Evolutionary conservation across 2,113 vertebrate species (phyloP).

Genomic region (Semnopithecus entellus): DNA sequence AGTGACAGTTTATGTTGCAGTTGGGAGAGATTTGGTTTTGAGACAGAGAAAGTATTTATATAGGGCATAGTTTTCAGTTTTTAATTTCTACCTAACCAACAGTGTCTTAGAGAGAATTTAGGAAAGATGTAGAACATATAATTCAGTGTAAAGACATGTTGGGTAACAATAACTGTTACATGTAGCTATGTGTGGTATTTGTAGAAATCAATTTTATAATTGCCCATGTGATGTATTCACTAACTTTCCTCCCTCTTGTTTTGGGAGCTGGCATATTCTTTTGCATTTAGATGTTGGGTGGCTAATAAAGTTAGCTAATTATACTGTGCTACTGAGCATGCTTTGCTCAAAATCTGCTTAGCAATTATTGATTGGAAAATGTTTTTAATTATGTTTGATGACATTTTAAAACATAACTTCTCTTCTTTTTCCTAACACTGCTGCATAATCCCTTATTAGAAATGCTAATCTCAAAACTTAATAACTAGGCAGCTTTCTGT

Average conservation of each 20-base stretch:
- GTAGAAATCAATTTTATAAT: neutral
- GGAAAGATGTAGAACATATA: neutral
- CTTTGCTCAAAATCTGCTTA: conserved; percentile 15
- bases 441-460: conserved; percentile 45
- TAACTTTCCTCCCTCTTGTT: neutral
- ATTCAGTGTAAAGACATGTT: neutral
- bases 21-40: neutral
- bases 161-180: neutral
- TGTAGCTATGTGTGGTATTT: neutral
- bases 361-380: conserved; percentile 61
- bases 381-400: conserved; percentile 55
- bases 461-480: conserved; percentile 65
- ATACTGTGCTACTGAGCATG: neutral
- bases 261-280: conserved; percentile 15
- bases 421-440: neutral
- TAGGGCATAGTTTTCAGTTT: neutral
- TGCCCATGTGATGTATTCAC: neutral
- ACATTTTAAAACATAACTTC: conserved; percentile 68
- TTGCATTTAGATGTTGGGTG: neutral
- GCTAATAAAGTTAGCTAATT: conserved; percentile 55
- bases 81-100: conserved; percentile 17
- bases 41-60: neutral
- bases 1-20: neutral
- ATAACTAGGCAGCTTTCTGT: conserved; percentile 43
- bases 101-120: neutral